phyloP scores from a whole-genome alignment of 2,113 vertebrate species.

The Sakesphorus luctuosus region DNA sequence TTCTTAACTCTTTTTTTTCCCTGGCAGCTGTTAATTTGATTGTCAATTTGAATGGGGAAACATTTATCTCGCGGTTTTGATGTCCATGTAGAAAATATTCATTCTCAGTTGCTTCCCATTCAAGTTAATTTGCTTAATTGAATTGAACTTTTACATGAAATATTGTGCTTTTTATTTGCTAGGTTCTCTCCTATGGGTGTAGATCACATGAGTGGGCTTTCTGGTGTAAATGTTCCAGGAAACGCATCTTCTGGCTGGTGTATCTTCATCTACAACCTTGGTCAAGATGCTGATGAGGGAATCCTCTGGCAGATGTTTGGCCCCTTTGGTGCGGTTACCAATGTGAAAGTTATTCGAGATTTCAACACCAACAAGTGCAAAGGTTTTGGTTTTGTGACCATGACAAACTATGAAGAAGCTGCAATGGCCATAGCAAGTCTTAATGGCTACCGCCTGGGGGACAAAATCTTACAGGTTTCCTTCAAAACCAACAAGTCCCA shows the following conservation, averaged over 20 bases:
- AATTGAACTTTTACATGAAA: slow-evolving; percentile 74
- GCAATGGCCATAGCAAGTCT: slow-evolving; percentile 99
- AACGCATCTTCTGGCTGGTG: slow-evolving; percentile 95
- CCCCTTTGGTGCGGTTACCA: slow-evolving; percentile 97
- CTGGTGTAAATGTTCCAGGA: slow-evolving; percentile 88
- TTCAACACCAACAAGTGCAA: slow-evolving; percentile 99
- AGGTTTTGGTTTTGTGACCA: slow-evolving; percentile 99
- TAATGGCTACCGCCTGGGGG: slow-evolving; percentile 97
- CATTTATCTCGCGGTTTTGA: slow-evolving; percentile 46
- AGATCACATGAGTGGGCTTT: slow-evolving; percentile 96
- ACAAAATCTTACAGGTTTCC: slow-evolving; percentile 99
- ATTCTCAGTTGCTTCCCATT: slow-evolving; percentile 56
- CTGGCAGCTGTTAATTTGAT: slow-evolving; percentile 51
- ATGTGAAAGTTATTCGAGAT: slow-evolving; percentile 99
- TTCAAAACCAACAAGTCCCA: slow-evolving; percentile 99
- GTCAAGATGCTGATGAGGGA: slow-evolving; percentile 96
- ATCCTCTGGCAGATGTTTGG: slow-evolving; percentile 99
- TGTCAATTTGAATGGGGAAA: slow-evolving; percentile 58
- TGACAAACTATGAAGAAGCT: slow-evolving; percentile 99
- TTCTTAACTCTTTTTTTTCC: background rate
- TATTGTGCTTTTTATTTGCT: slow-evolving; percentile 77
- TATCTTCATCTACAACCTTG: slow-evolving; percentile 99
- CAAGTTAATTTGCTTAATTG: slow-evolving; percentile 39
- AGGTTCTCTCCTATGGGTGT: slow-evolving; percentile 99
- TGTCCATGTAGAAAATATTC: slow-evolving; percentile 55